These are phyloP conservation scores for Podotricha telesiphe DNA, from an alignment of 2,888 invertebrate species.

Conservation along the genomic window DNA sequence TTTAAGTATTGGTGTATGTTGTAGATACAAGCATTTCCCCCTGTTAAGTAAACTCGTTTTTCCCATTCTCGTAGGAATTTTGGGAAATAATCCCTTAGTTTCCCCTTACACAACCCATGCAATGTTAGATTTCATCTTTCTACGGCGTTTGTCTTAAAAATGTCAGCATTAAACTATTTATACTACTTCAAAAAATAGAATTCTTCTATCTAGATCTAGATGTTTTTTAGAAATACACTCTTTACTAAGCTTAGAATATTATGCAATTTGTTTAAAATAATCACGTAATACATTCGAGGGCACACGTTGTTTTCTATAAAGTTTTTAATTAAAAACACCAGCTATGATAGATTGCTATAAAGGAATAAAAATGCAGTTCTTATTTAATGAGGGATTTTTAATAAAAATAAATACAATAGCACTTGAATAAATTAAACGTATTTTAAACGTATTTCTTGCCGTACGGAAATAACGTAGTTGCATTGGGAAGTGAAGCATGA, in stretches of 20 bases:
- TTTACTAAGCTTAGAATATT: neutral
- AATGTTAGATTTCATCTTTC: too few species aligned
- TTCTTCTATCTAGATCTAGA: neutral
- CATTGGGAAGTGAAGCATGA: conserved; percentile 5
- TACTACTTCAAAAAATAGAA: too few species aligned
- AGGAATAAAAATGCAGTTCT: neutral
- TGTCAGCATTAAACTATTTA: too few species aligned
- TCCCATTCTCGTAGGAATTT: too few species aligned
- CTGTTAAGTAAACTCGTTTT: neutral
- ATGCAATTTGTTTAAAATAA: too few species aligned
- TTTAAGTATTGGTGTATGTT: too few species aligned
- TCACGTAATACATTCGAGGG: too few species aligned
- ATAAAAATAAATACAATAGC: neutral
- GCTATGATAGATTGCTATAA: neutral
- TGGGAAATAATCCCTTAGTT: too few species aligned
- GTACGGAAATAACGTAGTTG: neutral
- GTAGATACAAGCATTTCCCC: neutral
- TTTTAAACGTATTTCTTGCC: neutral
- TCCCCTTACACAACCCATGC: too few species aligned
- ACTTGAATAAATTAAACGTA: conserved; percentile 6
- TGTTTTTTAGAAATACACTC: neutral
- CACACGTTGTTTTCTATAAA: too few species aligned
- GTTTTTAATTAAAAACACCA: too few species aligned
- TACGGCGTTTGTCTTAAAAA: too few species aligned
- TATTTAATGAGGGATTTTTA: neutral